A percentile compares a stretch with the other conserved stretches of the same genome.
These are phyloP conservation scores for Myocastor coypus DNA, from an alignment of 2,113 vertebrate genomes.

Conservation along the genomic window DNA sequence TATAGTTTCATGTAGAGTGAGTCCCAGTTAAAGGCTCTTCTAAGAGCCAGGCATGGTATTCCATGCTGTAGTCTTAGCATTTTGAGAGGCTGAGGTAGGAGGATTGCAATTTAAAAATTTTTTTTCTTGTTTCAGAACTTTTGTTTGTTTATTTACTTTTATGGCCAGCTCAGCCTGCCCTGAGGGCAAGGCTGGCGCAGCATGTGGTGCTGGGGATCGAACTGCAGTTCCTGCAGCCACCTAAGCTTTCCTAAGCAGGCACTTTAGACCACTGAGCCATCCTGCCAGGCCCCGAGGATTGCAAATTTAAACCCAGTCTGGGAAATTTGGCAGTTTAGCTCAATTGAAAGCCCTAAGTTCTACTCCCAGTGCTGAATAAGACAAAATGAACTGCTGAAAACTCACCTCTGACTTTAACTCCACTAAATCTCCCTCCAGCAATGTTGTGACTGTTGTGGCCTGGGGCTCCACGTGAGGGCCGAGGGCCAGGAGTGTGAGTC, in stretches of 20 bases:
- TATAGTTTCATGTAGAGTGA: background rate
- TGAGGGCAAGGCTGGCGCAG: too few species aligned
- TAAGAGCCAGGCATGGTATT: background rate
- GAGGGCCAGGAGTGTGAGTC: conserved; percentile 89
- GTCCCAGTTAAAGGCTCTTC: background rate
- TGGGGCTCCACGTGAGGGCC: conserved; percentile 89
- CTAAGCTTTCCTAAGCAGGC: too few species aligned
- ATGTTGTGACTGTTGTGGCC: conserved; percentile 96
- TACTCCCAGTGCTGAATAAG: background rate
- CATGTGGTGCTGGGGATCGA: too few species aligned
- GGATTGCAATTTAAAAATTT: too few species aligned
- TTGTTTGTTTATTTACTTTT: too few species aligned
- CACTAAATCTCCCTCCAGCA: conserved; percentile 78
- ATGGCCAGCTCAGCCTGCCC: too few species aligned
- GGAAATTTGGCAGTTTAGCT: background rate
- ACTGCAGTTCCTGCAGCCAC: too few species aligned
- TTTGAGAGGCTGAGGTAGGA: background rate
- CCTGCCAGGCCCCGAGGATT: too few species aligned
- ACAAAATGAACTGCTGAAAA: background rate
- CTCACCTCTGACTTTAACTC: background rate
- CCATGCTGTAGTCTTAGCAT: background rate
- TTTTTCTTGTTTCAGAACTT: too few species aligned
- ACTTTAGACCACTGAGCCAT: too few species aligned
- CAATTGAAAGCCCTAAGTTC: background rate
- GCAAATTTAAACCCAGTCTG: background rate